Evolutionary conservation across 2,888 invertebrate genomes (phyloP).

Genomic region (Dioctria linearis): DNA sequence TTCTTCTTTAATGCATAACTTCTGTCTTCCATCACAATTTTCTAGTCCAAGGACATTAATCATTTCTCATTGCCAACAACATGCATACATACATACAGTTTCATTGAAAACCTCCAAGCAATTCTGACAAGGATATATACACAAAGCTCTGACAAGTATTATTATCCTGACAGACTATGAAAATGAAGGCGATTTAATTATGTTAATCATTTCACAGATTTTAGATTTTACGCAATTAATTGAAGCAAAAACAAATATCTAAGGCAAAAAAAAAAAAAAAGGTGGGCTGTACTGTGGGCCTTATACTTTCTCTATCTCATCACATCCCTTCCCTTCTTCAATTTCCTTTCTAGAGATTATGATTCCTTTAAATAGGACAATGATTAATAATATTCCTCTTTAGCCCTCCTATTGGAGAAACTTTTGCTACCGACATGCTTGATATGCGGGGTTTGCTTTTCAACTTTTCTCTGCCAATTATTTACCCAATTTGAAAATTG

Average conservation of each 20-base stretch:
- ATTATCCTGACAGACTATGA: not conserved
- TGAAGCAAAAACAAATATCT: slow-evolving; percentile 24
- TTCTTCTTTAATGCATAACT: slow-evolving; percentile 14
- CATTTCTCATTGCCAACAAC: not conserved
- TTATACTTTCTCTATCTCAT: too few relatives aligned
- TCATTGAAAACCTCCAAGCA: not conserved
- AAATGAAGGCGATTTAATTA: slow-evolving; percentile 52
- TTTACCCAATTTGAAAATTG: slow-evolving; percentile 2
- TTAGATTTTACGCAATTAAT: slow-evolving; percentile 55
- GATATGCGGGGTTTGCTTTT: slow-evolving; percentile 14
- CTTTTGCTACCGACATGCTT: slow-evolving; percentile 8
- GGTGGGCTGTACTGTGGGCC: too few relatives aligned
- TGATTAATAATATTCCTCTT: slow-evolving; percentile 39
- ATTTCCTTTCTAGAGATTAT: not conserved
- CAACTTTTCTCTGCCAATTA: not conserved
- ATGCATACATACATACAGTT: slow-evolving; percentile 4
- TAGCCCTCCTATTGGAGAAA: slow-evolving; percentile 31
- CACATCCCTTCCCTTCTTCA: not conserved
- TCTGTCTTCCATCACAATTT: slow-evolving; percentile 25
- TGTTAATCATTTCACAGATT: slow-evolving; percentile 51
- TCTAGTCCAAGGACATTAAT: slow-evolving; percentile 23
- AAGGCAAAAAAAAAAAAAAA: not conserved
- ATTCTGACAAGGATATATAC: not conserved
- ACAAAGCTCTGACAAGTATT: not conserved
- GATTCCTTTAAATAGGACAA: slow-evolving; percentile 17